Evolutionary conservation across 2,888 invertebrate genomes (phyloP), one percentile per base, ranked within the genome.

Genomic region (Hirtodrosophila cameraria): DNA sequence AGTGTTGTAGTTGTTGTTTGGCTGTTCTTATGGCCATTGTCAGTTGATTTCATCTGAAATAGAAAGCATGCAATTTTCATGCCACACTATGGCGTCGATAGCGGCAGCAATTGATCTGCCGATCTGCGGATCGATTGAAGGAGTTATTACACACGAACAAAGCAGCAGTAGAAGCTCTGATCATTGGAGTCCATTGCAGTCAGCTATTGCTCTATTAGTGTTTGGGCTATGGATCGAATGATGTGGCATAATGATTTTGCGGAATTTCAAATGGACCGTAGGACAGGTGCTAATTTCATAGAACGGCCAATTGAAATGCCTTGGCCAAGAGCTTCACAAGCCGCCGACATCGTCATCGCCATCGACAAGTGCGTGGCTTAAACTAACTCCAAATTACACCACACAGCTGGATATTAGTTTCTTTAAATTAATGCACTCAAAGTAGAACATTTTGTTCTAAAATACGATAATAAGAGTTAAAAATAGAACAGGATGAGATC

Each of bases 231-330:
- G 54, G 52, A 53, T 41, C 53, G 55, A 67, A 76, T 71, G 80
- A 66, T 75, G 81, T 75, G 68, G 77, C 81, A 77, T 82, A 82
- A 88, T 88, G 84, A 88, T 88, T 88, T 86, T 80, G 86, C 87
- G 76, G 84, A 89, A 87, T 87, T 89, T 82, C 77, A 87, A 86
- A 75, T 85, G 76, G 85, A 79, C 82, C 82, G 78, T 75, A 83
- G 78, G 83, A 87, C 87, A 88, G 87, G 89, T 89, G 88, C 87
- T 89, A 89, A 89, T 88, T 85, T 86, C 79, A 76, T 81, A 84
- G 82, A 86, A 86, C 86, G 75, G 80, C 86, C 81, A 81, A 81
- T 86, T 86, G 81, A 81, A 86, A 86, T 86, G 62, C 84, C 81
- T 50, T 46, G 59, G 52, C 65, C 48, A 5, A 57, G 50, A 72